phyloP scores from a whole-genome alignment of 2,888 invertebrate species.

The Limnephilus auricula region DNA sequence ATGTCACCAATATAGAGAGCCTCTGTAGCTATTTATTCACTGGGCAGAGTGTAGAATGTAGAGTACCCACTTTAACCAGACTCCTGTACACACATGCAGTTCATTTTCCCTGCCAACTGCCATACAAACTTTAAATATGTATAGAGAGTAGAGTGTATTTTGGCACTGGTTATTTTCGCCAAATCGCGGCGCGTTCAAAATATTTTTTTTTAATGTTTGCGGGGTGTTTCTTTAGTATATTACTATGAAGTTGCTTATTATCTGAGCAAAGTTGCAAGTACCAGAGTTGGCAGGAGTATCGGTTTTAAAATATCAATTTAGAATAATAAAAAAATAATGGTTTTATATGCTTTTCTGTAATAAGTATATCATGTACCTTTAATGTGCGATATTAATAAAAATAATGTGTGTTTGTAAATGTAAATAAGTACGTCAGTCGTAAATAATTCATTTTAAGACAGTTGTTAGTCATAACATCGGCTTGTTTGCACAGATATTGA shows the following conservation, averaged over 20 bases:
- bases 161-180: background rate
- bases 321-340: too few relatives aligned
- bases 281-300: background rate
- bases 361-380: background rate
- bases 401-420: too few relatives aligned
- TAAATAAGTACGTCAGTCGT: too few relatives aligned
- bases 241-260: background rate
- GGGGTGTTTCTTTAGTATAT: background rate
- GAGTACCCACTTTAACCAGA: background rate
- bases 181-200: background rate
- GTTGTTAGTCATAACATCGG: too few relatives aligned
- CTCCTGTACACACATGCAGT: conserved; percentile 18
- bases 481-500: too few relatives aligned
- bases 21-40: background rate
- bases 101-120: conserved; percentile 20
- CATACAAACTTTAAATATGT: conserved; percentile 7
- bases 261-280: background rate
- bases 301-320: background rate
- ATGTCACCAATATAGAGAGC: too few relatives aligned
- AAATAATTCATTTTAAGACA: too few relatives aligned
- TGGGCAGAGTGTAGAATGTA: background rate
- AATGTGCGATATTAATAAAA: too few relatives aligned
- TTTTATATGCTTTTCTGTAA: too few relatives aligned
- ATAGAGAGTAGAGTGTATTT: background rate
- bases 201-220: background rate